Conservation (phyloP, 2,797 vertebrate species). For the Gallinago stenura region DNA sequence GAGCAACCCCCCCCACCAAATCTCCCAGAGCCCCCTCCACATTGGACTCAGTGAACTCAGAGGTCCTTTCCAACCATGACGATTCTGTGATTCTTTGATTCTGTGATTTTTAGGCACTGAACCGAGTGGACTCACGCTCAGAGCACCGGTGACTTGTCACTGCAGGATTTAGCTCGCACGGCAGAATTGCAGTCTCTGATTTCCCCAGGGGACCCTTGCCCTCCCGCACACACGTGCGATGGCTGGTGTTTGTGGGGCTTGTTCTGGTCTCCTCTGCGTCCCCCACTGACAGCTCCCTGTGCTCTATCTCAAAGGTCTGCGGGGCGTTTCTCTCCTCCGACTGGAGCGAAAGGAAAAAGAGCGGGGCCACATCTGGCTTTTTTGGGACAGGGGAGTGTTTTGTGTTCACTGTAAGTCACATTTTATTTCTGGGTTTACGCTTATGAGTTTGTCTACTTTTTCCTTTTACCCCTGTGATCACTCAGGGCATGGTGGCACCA, state of each 20-base stretch:
- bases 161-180: background rate
- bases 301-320: conserved; percentile 80
- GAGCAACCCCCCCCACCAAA: background rate
- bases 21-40: background rate
- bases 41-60: no score
- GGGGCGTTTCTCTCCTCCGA: conserved; percentile 88
- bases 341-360: conserved; percentile 82
- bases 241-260: rapidly evolving
- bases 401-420: conserved; percentile 85
- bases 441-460: background rate
- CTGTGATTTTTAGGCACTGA: background rate
- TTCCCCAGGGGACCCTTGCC: background rate
- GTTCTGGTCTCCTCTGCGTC: background rate
- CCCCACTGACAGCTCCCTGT: background rate
- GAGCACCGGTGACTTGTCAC: background rate
- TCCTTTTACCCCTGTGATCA: background rate
- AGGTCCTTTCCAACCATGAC: no score
- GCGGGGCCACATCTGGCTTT: conserved; percentile 68
- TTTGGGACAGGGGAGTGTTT: conserved; percentile 91
- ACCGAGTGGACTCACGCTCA: background rate
- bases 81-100: no score
- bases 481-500: rapidly evolving
- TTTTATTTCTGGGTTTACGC: background rate
- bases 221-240: rapidly evolving
- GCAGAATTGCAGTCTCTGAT: background rate